phyloP scores from a whole-genome alignment of 2,113 vertebrate genomes.

The Cephalophus harveyi region DNA sequence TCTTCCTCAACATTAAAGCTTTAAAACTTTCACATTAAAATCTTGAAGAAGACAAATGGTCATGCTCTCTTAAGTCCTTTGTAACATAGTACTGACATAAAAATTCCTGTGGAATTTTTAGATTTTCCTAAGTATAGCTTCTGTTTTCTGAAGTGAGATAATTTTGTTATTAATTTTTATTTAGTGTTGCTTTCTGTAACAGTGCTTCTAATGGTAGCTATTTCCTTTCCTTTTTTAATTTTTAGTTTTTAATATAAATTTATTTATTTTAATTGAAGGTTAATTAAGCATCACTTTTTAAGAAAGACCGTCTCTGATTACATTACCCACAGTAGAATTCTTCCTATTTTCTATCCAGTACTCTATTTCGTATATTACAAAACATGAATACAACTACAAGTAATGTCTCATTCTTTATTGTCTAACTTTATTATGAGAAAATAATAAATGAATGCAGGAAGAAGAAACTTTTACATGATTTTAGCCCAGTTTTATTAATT shows the following conservation, averaged over 20 bases:
- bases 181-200: background rate
- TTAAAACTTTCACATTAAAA: background rate
- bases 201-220: background rate
- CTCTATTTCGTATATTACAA: no score
- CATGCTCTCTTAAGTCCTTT: background rate
- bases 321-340: no score
- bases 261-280: no score
- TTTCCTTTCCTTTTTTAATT: background rate
- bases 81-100: background rate
- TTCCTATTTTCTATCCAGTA: no score
- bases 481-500: background rate
- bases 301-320: background rate
- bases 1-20: background rate
- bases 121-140: background rate
- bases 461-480: background rate
- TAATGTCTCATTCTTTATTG: background rate
- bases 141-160: background rate
- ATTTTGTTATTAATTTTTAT: background rate
- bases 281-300: background rate
- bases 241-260: no score
- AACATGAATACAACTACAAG: no score
- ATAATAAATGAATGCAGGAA: background rate
- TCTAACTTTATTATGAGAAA: background rate
- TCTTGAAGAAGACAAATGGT: background rate
- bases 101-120: no score